These are phyloP conservation scores for Coluber constrictor DNA, from an alignment of 2,797 vertebrate genomes.

Conservation along the genomic window DNA sequence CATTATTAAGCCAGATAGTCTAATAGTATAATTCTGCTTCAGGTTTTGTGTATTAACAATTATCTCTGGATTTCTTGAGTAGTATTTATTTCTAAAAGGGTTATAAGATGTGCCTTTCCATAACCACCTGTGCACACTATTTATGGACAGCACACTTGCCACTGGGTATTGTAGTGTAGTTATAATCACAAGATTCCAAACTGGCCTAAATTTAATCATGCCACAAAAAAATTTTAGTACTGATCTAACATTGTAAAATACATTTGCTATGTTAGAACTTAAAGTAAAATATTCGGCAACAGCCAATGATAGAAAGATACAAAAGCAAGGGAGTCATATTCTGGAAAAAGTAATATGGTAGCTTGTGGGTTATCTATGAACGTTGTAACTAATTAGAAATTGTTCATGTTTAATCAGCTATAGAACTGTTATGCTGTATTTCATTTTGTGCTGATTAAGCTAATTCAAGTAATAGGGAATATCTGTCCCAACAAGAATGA, in stretches of 20 bases:
- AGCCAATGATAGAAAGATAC: background rate
- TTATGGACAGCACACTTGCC: background rate
- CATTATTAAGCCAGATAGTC: background rate
- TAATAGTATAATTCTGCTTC: background rate
- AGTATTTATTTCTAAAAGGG: background rate
- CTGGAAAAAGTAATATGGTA: slow-evolving; percentile 30
- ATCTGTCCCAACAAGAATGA: slow-evolving; percentile 68
- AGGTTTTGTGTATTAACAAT: background rate
- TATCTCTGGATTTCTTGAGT: background rate
- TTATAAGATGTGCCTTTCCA: background rate
- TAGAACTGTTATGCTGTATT: slow-evolving; percentile 69
- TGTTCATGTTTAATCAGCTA: slow-evolving; percentile 72
- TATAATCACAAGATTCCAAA: background rate
- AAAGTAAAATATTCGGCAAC: background rate
- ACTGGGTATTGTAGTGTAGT: background rate
- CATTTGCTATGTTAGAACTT: background rate
- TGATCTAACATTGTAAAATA: background rate
- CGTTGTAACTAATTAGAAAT: slow-evolving; percentile 71
- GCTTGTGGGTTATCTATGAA: slow-evolving; percentile 57
- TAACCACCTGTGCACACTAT: background rate
- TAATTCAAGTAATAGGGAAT: slow-evolving; percentile 69
- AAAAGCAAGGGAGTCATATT: slow-evolving; percentile 58
- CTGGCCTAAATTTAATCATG: background rate
- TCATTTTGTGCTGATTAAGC: slow-evolving; percentile 70
- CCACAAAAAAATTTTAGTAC: background rate